Conservation (phyloP, 2,113 vertebrate species). For the Dipodomys merriami region DNA sequence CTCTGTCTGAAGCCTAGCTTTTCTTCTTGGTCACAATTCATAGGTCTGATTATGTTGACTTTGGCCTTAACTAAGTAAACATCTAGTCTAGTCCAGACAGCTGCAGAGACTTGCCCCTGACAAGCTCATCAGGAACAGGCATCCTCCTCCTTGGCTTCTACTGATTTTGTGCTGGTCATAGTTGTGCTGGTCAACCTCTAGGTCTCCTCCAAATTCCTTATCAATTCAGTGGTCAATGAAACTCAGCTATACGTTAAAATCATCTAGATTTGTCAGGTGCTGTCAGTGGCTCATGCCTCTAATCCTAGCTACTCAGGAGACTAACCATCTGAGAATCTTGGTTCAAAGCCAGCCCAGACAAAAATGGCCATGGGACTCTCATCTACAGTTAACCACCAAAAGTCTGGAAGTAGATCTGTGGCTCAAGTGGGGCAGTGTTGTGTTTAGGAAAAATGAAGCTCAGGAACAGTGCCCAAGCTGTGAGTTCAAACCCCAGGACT, state of each 20-base stretch:
- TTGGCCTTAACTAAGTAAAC: slow-evolving; percentile 1
- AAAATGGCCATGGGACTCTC: too few species aligned
- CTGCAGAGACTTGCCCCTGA: background rate
- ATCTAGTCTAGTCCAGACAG: background rate
- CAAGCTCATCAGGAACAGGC: background rate
- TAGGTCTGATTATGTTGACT: background rate
- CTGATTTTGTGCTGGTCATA: background rate
- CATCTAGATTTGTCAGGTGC: background rate
- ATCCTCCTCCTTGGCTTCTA: fast-evolving
- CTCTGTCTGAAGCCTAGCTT: background rate
- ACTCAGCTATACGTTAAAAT: background rate
- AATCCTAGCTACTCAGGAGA: too few species aligned
- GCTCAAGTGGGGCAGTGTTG: too few species aligned
- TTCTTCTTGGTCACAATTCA: slow-evolving; percentile 31
- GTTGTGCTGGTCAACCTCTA: background rate
- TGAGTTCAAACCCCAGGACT: too few species aligned
- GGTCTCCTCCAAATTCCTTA: background rate
- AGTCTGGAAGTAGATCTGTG: too few species aligned
- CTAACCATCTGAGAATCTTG: too few species aligned
- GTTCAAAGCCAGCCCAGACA: too few species aligned
- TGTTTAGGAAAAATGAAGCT: too few species aligned
- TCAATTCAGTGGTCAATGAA: background rate
- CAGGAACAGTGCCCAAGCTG: too few species aligned
- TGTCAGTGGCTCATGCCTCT: too few species aligned
- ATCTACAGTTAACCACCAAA: too few species aligned